Evolutionary conservation across 2,797 vertebrate genomes (phyloP), one percentile per base, ranked within the genome.

Genomic region (Steatocranus sp.): DNA sequence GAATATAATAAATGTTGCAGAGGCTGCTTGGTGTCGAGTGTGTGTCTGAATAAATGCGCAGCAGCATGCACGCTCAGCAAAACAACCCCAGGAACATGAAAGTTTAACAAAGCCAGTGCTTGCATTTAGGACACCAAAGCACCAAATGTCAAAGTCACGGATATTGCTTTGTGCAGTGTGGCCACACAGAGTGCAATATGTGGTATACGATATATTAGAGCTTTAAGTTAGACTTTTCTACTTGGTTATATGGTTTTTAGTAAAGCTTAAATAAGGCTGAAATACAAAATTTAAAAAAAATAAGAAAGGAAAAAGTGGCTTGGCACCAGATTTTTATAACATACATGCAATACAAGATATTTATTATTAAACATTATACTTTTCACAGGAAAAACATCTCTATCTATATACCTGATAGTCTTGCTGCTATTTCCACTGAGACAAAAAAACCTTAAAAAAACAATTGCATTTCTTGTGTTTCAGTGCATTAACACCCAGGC

Each of bases 101-200:
- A 84, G 82, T 90, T 88, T 88, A 91, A 91, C 89, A 86, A 89
- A 86, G 83, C 53, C 17, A 2, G 46, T 15, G 46, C 54, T 82
- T 83, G 77, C 50, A 85, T 88, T 83, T 43, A 81, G 80, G 79
- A 80, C 87, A 80, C 25, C 5, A 12, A 49, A 80, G 78, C 76
- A 36, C 54, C 11, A 78, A 63, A 79, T 34, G 74, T 76, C 75
- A 68, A 2, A 8, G 61, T 63, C 10, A 46, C 34, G 32, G 78
- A 88, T 90, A 80, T 25, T 81, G 56, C 76, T 68, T 82, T 46
- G 68, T 53, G 75, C 18, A 20, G 54, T 23, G 48, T 48, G 27
- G 30, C 43, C 50, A 53, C 30, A 70, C 27, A 75, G 51, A 27
- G 17, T 11, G 12, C 66, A 49, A 14, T 30, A 49, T n/a, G 43